Percentiles rank a stretch among this genome's conserved stretches.
Evolutionary conservation across 1,140 invertebrate species (phyloP).

Genomic region (Drosophila murphyi): DNA sequence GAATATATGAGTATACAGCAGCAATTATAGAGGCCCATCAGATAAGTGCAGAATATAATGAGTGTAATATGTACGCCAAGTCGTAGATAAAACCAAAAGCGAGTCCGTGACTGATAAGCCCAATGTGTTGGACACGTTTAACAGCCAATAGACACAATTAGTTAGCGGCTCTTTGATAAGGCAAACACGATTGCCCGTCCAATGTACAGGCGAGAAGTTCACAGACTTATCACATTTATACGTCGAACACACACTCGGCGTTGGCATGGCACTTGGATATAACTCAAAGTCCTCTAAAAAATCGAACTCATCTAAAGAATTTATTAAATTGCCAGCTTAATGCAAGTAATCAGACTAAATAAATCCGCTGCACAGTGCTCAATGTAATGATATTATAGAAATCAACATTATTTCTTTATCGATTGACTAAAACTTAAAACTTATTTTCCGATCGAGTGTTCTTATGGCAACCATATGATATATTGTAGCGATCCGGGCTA

Average conservation of each 20-base stretch:
- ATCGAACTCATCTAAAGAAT: not conserved
- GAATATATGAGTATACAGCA: not conserved
- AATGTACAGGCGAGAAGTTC: constrained; percentile 32
- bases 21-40: not conserved
- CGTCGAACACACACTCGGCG: constrained; percentile 8
- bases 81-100: not conserved
- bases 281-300: constrained; percentile 28
- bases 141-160: constrained; percentile 9
- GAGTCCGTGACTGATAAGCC: constrained; percentile 14
- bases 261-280: constrained; percentile 28
- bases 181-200: constrained; percentile 29
- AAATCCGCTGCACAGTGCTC: constrained; percentile 4
- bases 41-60: not conserved
- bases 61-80: not conserved
- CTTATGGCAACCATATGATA: too few relatives aligned
- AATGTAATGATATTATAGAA: too few relatives aligned
- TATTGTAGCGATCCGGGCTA: too few relatives aligned
- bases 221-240: constrained; percentile 9
- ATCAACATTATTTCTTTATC: too few relatives aligned
- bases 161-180: not conserved
- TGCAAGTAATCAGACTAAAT: constrained; percentile 6
- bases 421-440: too few relatives aligned
- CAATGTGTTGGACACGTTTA: not conserved
- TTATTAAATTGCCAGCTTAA: not conserved
- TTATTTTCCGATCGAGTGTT: too few relatives aligned